Evolutionary conservation across 2,888 invertebrate species (phyloP).

Genomic region (Stratiomys singularior): DNA sequence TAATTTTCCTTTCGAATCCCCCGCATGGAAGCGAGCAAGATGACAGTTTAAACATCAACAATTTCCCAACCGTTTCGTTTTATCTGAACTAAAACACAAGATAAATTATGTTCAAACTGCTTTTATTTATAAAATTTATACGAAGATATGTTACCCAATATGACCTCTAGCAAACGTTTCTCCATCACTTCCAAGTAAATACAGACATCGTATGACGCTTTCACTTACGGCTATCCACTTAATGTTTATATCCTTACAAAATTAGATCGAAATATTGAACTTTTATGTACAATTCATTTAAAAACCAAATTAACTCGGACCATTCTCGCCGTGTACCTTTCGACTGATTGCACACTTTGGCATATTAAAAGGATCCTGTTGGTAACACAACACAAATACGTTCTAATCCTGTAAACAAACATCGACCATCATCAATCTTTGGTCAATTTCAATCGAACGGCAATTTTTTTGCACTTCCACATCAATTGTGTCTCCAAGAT

Average conservation of each 20-base stretch:
- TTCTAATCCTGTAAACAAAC: background rate
- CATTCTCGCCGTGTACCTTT: too few species aligned
- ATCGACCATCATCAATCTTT: constrained; percentile 66
- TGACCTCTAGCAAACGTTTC: background rate
- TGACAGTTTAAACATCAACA: too few species aligned
- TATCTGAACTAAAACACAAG: background rate
- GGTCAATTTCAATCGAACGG: constrained; percentile 75
- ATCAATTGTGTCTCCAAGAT: constrained; percentile 84
- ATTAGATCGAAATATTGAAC: background rate
- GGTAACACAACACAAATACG: too few species aligned
- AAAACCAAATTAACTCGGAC: too few species aligned
- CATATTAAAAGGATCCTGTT: too few species aligned
- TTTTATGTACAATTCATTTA: background rate
- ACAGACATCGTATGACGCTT: background rate
- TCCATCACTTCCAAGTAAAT: too few species aligned
- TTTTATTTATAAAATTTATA: constrained; percentile 41
- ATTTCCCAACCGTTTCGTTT: too few species aligned
- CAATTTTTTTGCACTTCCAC: constrained; percentile 77
- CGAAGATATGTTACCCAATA: constrained; percentile 16
- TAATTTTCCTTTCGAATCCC: too few species aligned
- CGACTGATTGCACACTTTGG: too few species aligned
- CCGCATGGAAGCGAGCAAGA: too few species aligned
- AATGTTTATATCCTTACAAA: constrained; percentile 11
- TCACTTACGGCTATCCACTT: background rate
- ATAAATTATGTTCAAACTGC: background rate